phyloP scores from a whole-genome alignment of 2,797 vertebrate species.

The Sorex maritimensis region DNA sequence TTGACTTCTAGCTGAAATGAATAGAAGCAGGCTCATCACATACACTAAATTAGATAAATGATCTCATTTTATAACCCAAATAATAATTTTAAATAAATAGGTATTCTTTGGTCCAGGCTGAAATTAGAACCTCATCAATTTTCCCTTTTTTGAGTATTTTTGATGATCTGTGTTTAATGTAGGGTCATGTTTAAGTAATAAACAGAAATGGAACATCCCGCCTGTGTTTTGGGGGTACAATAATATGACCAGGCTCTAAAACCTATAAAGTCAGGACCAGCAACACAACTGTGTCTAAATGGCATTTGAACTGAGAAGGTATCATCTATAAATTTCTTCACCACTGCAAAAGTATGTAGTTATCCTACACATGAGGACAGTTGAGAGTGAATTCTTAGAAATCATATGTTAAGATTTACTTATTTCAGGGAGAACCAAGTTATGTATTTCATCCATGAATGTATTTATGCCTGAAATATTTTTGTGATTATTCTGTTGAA shows the following conservation, averaged over 20 bases:
- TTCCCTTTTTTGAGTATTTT: not conserved
- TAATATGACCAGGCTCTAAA: not conserved
- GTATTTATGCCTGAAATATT: not conserved
- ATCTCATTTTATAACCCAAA: conserved; percentile 42
- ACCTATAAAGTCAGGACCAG: not conserved
- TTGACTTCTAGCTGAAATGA: conserved; percentile 26
- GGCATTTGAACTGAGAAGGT: not conserved
- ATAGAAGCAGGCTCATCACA: conserved; percentile 46
- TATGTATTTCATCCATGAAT: conserved; percentile 33
- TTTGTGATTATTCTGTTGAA: too few relatives aligned
- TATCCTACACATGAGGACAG: not conserved
- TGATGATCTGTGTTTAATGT: not conserved
- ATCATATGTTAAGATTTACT: not conserved
- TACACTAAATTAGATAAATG: conserved; percentile 44
- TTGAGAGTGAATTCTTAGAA: conserved; percentile 31
- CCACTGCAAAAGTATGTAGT: not conserved
- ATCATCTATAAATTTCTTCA: not conserved
- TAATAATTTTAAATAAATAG: conserved; percentile 50
- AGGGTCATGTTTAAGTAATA: conserved; percentile 38
- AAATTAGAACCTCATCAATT: conserved; percentile 28
- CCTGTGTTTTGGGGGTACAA: not conserved
- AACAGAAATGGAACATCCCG: not conserved
- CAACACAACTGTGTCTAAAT: not conserved
- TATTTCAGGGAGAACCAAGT: conserved; percentile 48
- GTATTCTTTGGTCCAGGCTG: conserved; percentile 1